These are phyloP conservation scores for Invenusta paracnida DNA, from an alignment of 2,888 invertebrate species.

Conservation along the genomic window DNA sequence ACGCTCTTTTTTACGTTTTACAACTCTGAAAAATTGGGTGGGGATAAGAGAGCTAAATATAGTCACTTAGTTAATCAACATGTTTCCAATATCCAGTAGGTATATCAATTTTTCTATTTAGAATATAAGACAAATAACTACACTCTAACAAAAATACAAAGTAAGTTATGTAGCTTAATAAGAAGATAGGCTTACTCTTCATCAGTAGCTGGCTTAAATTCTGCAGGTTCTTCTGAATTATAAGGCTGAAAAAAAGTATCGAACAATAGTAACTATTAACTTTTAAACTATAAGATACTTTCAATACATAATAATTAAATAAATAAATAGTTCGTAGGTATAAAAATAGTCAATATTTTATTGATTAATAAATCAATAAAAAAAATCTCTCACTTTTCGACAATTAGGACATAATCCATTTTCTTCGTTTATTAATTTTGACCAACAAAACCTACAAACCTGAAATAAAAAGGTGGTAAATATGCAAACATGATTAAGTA, in stretches of 20 bases:
- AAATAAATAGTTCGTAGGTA: too few relatives aligned
- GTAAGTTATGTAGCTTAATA: background rate
- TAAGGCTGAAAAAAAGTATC: constrained; percentile 68
- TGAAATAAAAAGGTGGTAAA: constrained; percentile 60
- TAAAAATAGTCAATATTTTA: too few relatives aligned
- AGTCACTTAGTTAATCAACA: too few relatives aligned
- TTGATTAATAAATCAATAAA: too few relatives aligned
- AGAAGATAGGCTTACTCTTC: constrained; percentile 71
- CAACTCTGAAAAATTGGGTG: background rate
- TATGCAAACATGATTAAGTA: background rate
- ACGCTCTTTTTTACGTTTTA: constrained; percentile 23
- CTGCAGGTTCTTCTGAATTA: constrained; percentile 89
- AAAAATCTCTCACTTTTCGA: constrained; percentile 85
- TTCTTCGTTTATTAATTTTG: constrained; percentile 95
- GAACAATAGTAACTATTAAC: too few relatives aligned
- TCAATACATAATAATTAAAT: too few relatives aligned
- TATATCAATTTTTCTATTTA: background rate
- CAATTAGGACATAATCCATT: constrained; percentile 98
- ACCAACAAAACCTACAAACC: constrained; percentile 99
- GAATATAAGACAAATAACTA: background rate
- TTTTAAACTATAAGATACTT: too few relatives aligned
- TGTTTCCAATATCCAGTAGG: background rate
- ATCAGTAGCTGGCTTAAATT: constrained; percentile 91
- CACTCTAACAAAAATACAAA: background rate
- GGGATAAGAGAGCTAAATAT: background rate